Evolutionary conservation across 2,797 vertebrate genomes (phyloP).

Genomic region (Phylloscopus collybita): DNA sequence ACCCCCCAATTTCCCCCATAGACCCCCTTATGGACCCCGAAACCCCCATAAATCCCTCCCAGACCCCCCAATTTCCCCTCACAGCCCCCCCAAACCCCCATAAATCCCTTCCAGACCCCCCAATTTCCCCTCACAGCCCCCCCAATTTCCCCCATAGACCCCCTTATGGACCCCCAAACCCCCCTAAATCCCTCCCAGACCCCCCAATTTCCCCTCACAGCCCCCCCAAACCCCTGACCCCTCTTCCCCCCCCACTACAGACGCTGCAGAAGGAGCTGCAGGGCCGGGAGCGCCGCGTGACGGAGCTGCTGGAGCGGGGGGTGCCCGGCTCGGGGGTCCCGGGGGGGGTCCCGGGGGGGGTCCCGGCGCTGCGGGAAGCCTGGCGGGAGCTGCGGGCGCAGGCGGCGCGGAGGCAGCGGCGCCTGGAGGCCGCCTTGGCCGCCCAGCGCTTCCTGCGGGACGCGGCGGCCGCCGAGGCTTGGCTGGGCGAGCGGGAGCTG

Average conservation of each 20-base stretch:
- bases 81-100: too few relatives aligned
- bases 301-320: neutral
- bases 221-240: too few relatives aligned
- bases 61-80: too few relatives aligned
- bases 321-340: neutral
- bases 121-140: too few relatives aligned
- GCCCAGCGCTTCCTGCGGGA: neutral
- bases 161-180: too few relatives aligned
- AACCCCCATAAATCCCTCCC: too few relatives aligned
- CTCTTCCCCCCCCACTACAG: too few relatives aligned
- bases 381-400: neutral
- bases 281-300: neutral
- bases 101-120: too few relatives aligned
- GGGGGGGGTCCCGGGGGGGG: neutral
- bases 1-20: neutral
- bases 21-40: too few relatives aligned
- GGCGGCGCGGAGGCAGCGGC: neutral
- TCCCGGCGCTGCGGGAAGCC: neutral
- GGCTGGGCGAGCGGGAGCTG: neutral
- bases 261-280: neutral
- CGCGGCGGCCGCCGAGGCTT: neutral
- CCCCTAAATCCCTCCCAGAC: too few relatives aligned
- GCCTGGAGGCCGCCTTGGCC: neutral
- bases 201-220: too few relatives aligned
- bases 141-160: too few relatives aligned